Percentiles rank a stretch among this genome's conserved stretches.
These are phyloP conservation scores for Cynopterus sphinx DNA, from an alignment of 2,797 vertebrate species.

Conservation along the genomic window DNA sequence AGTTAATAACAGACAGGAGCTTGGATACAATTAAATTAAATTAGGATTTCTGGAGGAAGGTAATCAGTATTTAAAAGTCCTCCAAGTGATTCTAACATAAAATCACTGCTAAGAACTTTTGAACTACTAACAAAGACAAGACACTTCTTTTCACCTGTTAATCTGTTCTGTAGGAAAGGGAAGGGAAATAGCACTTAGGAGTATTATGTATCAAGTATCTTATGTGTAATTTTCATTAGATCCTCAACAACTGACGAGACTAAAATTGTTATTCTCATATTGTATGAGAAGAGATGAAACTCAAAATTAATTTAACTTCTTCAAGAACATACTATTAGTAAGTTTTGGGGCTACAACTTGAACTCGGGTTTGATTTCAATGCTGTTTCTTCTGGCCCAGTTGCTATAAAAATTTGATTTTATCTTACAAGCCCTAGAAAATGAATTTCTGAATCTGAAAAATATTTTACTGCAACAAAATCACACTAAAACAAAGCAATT, in stretches of 20 bases:
- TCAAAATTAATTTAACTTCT: neutral
- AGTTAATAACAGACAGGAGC: no score
- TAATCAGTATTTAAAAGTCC: neutral
- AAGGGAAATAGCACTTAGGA: neutral
- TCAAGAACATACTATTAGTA: neutral
- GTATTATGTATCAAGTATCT: neutral
- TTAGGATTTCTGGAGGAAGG: neutral
- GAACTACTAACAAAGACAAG: neutral
- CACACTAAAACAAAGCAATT: neutral
- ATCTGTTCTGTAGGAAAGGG: neutral
- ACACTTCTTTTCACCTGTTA: neutral
- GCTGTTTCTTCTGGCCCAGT: neutral
- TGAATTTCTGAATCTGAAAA: neutral
- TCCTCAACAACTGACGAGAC: neutral
- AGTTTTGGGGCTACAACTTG: neutral
- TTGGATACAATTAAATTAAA: neutral
- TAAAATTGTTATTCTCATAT: neutral
- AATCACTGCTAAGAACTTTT: neutral
- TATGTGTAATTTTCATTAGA: neutral
- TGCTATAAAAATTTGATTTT: slow-evolving; percentile 13
- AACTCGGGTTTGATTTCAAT: slow-evolving; percentile 39
- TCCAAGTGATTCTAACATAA: neutral
- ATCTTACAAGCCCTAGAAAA: neutral
- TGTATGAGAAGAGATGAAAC: neutral
- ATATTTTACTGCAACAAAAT: neutral